These are phyloP conservation scores for Gastracanthus pulcherrimus DNA, from an alignment of 2,888 invertebrate species.

Conservation along the genomic window DNA sequence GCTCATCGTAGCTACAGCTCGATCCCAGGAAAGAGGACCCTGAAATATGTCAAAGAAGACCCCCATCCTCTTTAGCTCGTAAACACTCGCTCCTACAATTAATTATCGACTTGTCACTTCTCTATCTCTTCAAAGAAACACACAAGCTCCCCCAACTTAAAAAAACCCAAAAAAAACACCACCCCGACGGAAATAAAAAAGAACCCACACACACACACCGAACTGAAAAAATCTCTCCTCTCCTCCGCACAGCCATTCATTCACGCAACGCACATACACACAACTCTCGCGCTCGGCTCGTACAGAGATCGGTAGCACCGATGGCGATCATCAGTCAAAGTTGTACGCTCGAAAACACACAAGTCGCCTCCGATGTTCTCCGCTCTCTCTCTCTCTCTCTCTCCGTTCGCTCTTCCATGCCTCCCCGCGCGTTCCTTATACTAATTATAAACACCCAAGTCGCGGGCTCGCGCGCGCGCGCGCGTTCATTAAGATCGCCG, in stretches of 20 bases:
- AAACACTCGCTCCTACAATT: slow-evolving; percentile 36
- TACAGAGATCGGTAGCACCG: slow-evolving; percentile 47
- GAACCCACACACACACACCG: background rate
- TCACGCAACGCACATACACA: too few relatives aligned
- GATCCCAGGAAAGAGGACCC: too few relatives aligned
- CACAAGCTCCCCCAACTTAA: background rate
- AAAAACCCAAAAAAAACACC: background rate
- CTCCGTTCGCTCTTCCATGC: too few relatives aligned
- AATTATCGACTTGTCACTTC: slow-evolving; percentile 44
- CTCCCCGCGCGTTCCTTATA: background rate
- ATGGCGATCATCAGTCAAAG: slow-evolving; percentile 49
- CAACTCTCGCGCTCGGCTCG: background rate
- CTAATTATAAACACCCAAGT: slow-evolving; percentile 39
- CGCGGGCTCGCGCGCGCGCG: background rate
- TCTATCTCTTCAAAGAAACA: background rate
- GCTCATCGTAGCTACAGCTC: too few relatives aligned
- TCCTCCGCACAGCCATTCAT: too few relatives aligned
- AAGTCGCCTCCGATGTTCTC: slow-evolving; percentile 25
- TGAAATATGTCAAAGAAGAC: too few relatives aligned
- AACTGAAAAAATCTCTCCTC: too few relatives aligned
- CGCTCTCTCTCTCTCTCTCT: background rate
- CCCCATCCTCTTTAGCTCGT: slow-evolving; percentile 27
- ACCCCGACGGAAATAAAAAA: background rate
- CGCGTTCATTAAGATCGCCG: slow-evolving; percentile 29
- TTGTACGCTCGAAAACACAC: slow-evolving; percentile 41